Percentiles rank a stretch among this genome's conserved stretches.
Evolutionary conservation across 1,140 invertebrate species (phyloP).

Genomic region (Carcinoscorpius rotundicauda): DNA sequence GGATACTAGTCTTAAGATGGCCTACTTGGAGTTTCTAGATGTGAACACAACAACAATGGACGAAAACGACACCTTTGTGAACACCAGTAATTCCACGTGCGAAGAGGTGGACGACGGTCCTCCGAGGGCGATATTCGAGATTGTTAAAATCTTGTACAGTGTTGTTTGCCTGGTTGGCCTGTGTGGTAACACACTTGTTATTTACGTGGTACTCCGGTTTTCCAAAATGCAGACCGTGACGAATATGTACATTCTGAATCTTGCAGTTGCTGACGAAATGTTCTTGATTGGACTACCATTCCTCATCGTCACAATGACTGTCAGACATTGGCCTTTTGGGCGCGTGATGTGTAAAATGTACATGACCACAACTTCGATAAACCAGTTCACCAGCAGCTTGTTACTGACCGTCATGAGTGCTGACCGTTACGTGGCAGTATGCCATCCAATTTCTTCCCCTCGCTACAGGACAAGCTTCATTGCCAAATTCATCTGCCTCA

Average conservation of each 20-base stretch:
- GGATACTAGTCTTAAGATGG: too few relatives aligned
- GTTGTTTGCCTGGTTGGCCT: slow-evolving; percentile 78
- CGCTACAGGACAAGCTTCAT: slow-evolving; percentile 73
- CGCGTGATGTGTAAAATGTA: slow-evolving; percentile 83
- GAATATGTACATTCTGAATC: slow-evolving; percentile 91
- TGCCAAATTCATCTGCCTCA: slow-evolving; percentile 65
- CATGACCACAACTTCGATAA: slow-evolving; percentile 86
- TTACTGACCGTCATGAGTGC: slow-evolving; percentile 91
- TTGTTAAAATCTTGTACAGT: slow-evolving; percentile 29
- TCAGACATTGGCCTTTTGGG: slow-evolving; percentile 80
- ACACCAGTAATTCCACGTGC: too few relatives aligned
- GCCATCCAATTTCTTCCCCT: slow-evolving; percentile 81
- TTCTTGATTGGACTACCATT: slow-evolving; percentile 90
- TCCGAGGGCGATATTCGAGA: slow-evolving; percentile 16
- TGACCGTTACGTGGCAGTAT: slow-evolving; percentile 89
- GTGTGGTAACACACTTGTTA: slow-evolving; percentile 83
- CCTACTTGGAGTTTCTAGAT: too few relatives aligned
- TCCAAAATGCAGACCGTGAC: slow-evolving; percentile 97
- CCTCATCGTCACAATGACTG: slow-evolving; percentile 69
- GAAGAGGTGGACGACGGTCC: neutral
- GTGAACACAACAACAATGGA: too few relatives aligned
- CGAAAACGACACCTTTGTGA: too few relatives aligned
- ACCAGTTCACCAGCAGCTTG: slow-evolving; percentile 88
- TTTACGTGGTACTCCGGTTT: slow-evolving; percentile 84
- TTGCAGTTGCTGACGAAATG: slow-evolving; percentile 90